These are phyloP conservation scores for Phyllopteryx taeniolatus DNA, from an alignment of 2,113 vertebrate genomes.

Conservation along the genomic window DNA sequence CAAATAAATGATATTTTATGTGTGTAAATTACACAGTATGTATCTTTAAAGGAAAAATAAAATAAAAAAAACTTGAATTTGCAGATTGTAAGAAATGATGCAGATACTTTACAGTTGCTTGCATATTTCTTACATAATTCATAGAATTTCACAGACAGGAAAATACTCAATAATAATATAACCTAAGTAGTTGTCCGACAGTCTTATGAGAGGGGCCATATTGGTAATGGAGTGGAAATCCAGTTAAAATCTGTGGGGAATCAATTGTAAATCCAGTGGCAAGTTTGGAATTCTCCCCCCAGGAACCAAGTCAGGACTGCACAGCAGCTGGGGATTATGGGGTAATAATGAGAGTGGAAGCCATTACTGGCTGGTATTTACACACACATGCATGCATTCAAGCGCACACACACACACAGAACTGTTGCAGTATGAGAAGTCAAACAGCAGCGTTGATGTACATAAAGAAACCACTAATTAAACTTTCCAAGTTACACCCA, in stretches of 20 bases:
- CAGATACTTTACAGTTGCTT: background rate
- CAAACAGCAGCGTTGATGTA: background rate
- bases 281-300: constrained; percentile 64
- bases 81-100: background rate
- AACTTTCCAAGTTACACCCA: background rate
- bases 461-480: background rate
- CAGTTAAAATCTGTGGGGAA: constrained; percentile 56
- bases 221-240: constrained; percentile 51
- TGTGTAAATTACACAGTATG: no score
- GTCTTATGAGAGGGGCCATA: constrained; percentile 22
- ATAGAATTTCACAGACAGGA: background rate
- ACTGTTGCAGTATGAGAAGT: background rate
- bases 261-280: constrained; percentile 66
- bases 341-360: constrained; percentile 59
- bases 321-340: constrained; percentile 69
- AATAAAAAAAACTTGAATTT: background rate
- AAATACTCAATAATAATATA: background rate
- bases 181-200: background rate
- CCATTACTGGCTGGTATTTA: constrained; percentile 40
- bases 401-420: background rate
- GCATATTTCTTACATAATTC: background rate
- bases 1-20: no score
- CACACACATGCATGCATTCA: constrained; percentile 6
- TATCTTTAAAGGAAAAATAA: background rate
- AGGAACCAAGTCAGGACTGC: constrained; percentile 58